These are phyloP conservation scores for Calycopis cecrops DNA, from an alignment of 1,140 invertebrate genomes.

Conservation along the genomic window DNA sequence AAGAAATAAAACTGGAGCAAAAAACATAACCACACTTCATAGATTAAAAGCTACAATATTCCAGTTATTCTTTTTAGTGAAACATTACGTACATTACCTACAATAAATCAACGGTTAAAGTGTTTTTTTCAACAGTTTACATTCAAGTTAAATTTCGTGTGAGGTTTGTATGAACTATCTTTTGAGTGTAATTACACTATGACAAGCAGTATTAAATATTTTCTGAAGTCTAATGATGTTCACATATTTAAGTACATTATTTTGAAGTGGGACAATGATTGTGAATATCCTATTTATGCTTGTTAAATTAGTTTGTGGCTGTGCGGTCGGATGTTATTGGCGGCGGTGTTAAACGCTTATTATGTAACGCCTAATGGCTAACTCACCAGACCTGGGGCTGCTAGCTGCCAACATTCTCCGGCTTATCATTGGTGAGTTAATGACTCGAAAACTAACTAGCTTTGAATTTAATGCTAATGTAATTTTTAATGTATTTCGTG, in stretches of 20 bases:
- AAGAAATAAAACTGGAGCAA: conserved; percentile 21
- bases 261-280: neutral
- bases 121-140: neutral
- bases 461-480: too few species aligned
- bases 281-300: neutral
- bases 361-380: conserved; percentile 66
- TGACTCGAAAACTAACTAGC: neutral
- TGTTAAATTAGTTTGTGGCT: neutral
- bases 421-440: conserved; percentile 70
- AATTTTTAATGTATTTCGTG: too few species aligned
- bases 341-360: conserved; percentile 28
- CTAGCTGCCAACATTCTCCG: conserved; percentile 70
- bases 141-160: neutral
- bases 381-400: conserved; percentile 67
- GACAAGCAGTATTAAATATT: neutral
- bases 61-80: conserved; percentile 2
- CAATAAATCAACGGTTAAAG: neutral
- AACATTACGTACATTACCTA: neutral
- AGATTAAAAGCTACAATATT: conserved; percentile 18
- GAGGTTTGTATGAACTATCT: too few species aligned
- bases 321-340: conserved; percentile 17
- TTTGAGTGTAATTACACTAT: neutral
- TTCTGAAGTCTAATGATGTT: neutral
- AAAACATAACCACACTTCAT: conserved; percentile 16
- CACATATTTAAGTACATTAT: neutral